Evolutionary conservation across 2,797 vertebrate species (phyloP).

Genomic region (Galagoides demidoff): DNA sequence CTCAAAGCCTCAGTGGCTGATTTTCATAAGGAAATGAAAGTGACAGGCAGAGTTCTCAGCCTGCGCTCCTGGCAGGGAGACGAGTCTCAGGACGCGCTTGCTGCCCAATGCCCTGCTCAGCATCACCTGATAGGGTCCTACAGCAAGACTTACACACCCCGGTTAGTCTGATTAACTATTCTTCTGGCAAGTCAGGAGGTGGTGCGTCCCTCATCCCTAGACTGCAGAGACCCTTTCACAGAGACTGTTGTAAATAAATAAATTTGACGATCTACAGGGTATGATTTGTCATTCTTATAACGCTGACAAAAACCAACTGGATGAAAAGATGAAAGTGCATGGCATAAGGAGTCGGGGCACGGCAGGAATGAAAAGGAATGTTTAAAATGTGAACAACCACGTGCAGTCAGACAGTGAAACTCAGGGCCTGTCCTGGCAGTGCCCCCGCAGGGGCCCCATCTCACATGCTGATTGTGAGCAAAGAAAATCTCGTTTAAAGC

Average conservation of each 20-base stretch:
- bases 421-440: background rate
- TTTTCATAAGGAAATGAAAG: constrained; percentile 63
- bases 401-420: background rate
- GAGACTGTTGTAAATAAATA: constrained; percentile 41
- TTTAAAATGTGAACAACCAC: background rate
- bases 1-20: constrained; percentile 8
- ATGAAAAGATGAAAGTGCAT: constrained; percentile 41
- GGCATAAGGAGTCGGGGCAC: background rate
- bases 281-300: background rate
- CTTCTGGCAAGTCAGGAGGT: background rate
- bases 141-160: background rate
- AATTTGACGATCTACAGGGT: background rate
- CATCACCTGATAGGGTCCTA: background rate
- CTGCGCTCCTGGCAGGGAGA: background rate
- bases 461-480: constrained; percentile 46
- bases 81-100: background rate
- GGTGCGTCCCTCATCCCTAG: background rate
- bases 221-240: background rate
- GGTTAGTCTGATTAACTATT: constrained; percentile 33
- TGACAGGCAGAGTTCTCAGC: background rate
- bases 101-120: background rate
- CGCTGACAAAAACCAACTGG: constrained; percentile 49
- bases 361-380: background rate
- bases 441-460: background rate
- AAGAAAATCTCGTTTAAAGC: constrained; percentile 80